A percentile compares a stretch with the other conserved stretches of the same genome.
Evolutionary conservation across 2,888 invertebrate species (phyloP).

Genomic region (Eledone cirrhosa): DNA sequence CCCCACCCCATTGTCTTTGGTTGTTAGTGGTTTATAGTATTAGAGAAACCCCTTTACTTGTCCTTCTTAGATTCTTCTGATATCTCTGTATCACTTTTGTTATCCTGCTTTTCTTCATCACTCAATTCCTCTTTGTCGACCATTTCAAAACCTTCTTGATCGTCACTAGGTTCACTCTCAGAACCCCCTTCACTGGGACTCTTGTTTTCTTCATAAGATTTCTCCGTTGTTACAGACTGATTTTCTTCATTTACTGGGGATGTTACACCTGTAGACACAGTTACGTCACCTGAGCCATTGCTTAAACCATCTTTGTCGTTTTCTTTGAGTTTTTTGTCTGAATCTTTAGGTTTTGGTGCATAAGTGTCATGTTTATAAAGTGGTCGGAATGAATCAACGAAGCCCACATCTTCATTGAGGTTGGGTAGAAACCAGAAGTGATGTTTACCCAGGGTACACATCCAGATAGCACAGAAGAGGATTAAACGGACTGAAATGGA

Average conservation of each 20-base stretch:
- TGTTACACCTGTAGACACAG: constrained; percentile 36
- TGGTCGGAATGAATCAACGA: constrained; percentile 98
- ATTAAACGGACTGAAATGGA: constrained; percentile 77
- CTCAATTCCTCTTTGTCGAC: constrained; percentile 34
- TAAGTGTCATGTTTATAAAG: constrained; percentile 74
- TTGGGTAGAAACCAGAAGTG: constrained; percentile 99
- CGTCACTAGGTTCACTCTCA: constrained; percentile 28
- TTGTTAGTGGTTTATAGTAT: too few species aligned
- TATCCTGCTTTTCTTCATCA: constrained; percentile 32
- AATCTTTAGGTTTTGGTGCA: constrained; percentile 31
- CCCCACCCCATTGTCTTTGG: too few species aligned
- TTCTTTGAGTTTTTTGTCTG: constrained; percentile 35
- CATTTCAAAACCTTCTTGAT: constrained; percentile 33
- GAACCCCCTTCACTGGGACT: constrained; percentile 33
- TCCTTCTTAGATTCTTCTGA: constrained; percentile 18
- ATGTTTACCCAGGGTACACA: constrained; percentile 85
- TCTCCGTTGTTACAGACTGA: constrained; percentile 36
- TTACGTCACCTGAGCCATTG: constrained; percentile 32
- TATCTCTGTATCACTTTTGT: constrained; percentile 33
- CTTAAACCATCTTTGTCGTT: constrained; percentile 38
- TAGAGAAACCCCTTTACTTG: neutral
- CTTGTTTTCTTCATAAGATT: constrained; percentile 35
- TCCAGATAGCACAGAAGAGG: constrained; percentile 91
- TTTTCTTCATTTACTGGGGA: constrained; percentile 39
- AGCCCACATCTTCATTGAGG: constrained; percentile 97